Evolutionary conservation across 1,140 invertebrate species (phyloP).

Genomic region (Drosophila bocki): DNA sequence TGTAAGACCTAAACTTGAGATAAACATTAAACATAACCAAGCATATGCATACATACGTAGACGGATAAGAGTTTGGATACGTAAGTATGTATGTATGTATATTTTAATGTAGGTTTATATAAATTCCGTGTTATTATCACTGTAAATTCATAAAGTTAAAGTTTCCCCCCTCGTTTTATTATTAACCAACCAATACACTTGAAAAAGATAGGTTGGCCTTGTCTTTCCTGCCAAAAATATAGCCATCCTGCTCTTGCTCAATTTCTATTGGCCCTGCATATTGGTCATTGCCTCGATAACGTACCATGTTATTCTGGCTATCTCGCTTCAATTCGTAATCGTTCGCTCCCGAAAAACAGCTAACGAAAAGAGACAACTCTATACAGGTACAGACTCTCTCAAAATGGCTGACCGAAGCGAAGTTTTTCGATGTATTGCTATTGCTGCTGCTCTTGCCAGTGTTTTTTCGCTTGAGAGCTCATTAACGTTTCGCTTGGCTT

Average conservation of each 20-base stretch:
- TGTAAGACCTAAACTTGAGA: neutral
- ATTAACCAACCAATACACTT: conserved; percentile 27
- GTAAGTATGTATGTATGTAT: conserved; percentile 4
- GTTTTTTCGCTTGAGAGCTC: conserved; percentile 85
- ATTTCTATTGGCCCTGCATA: conserved; percentile 14
- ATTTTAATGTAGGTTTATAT: conserved; percentile 10
- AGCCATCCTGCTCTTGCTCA: conserved; percentile 28
- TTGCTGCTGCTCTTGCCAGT: conserved; percentile 63
- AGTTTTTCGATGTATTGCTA: conserved; percentile 9
- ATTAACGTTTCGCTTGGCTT: conserved; percentile 85
- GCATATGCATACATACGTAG: conserved; percentile 30
- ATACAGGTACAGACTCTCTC: neutral
- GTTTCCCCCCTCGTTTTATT: conserved; percentile 39
- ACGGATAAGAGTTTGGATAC: conserved; percentile 7
- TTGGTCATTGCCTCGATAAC: neutral
- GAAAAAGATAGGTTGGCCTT: conserved; percentile 6
- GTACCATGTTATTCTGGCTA: neutral
- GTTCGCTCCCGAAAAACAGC: neutral
- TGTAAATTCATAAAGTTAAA: conserved; percentile 61
- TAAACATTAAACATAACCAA: conserved; percentile 7
- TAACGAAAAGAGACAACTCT: conserved; percentile 17
- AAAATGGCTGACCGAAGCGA: conserved; percentile 63
- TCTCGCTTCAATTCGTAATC: conserved; percentile 25
- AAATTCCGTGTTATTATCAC: conserved; percentile 44
- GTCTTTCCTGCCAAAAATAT: conserved; percentile 4